Percentiles rank a stretch among this genome's conserved stretches.
These are phyloP conservation scores for Volucella inflata DNA, from an alignment of 2,888 invertebrate genomes.

Conservation along the genomic window DNA sequence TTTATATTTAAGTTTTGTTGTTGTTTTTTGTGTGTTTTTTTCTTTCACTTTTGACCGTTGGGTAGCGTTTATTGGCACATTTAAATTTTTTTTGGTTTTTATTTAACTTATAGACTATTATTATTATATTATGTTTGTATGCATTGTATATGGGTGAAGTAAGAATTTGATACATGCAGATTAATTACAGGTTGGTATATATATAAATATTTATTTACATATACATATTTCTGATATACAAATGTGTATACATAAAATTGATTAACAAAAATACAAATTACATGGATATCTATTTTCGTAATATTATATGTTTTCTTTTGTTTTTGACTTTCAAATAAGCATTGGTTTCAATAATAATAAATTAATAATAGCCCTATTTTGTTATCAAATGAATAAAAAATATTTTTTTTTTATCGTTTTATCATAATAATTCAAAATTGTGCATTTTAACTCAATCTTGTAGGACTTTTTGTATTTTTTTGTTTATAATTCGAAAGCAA, in stretches of 20 bases:
- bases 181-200: slow-evolving; percentile 59
- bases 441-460: slow-evolving; percentile 48
- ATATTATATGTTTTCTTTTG: slow-evolving; percentile 29
- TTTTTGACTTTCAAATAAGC: slow-evolving; percentile 33
- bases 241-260: slow-evolving; percentile 30
- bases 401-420: background rate
- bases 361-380: slow-evolving; percentile 20
- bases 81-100: slow-evolving; percentile 68
- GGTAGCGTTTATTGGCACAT: slow-evolving; percentile 81
- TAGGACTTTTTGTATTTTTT: slow-evolving; percentile 30
- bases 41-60: slow-evolving; percentile 73
- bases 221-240: slow-evolving; percentile 35
- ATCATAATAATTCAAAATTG: slow-evolving; percentile 51
- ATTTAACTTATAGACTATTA: slow-evolving; percentile 55
- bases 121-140: slow-evolving; percentile 28
- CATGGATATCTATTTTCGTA: slow-evolving; percentile 12
- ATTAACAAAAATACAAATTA: slow-evolving; percentile 60
- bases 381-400: slow-evolving; percentile 27
- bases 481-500: background rate
- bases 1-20: slow-evolving; percentile 19
- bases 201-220: slow-evolving; percentile 32
- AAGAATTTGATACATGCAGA: slow-evolving; percentile 64
- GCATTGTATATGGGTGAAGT: slow-evolving; percentile 37
- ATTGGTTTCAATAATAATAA: slow-evolving; percentile 22
- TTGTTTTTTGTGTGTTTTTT: slow-evolving; percentile 11